phyloP scores from a whole-genome alignment of 1,140 invertebrate species.

The Drosophila watanabei region DNA sequence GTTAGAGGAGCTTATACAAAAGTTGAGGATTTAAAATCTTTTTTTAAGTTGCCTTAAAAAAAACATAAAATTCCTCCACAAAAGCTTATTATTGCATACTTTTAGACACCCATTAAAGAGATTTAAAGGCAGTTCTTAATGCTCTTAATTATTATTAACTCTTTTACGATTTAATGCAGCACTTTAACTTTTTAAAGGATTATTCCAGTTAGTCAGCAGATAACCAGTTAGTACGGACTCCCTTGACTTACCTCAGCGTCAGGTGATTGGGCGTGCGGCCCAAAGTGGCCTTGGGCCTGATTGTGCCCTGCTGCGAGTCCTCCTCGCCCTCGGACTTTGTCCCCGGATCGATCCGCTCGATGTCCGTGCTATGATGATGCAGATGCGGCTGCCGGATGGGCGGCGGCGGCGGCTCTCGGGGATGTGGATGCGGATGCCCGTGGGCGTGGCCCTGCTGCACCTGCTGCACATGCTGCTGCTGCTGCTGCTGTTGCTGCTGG shows the following conservation, averaged over 20 bases:
- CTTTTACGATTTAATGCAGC: not conserved
- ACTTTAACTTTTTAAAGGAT: not conserved
- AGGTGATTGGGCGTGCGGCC: slow-evolving; percentile 96
- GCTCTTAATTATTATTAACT: not conserved
- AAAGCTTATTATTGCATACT: not conserved
- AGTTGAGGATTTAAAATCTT: too few relatives aligned
- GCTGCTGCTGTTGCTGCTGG: slow-evolving; percentile 65
- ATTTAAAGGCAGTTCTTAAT: not conserved
- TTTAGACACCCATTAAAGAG: not conserved
- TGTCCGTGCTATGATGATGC: slow-evolving; percentile 81
- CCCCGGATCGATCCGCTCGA: slow-evolving; percentile 89
- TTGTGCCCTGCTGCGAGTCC: slow-evolving; percentile 90
- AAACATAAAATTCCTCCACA: not conserved
- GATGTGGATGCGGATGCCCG: slow-evolving; percentile 72
- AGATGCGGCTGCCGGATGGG: slow-evolving; percentile 74
- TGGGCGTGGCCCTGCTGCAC: slow-evolving; percentile 49
- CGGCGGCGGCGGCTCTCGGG: slow-evolving; percentile 70
- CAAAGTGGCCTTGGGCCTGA: slow-evolving; percentile 90
- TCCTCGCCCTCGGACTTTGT: slow-evolving; percentile 95
- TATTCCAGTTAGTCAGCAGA: slow-evolving; percentile 45
- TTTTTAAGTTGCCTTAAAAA: not conserved
- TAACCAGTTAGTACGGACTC: slow-evolving; percentile 9
- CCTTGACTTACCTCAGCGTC: slow-evolving; percentile 89
- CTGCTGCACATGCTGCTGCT: slow-evolving; percentile 36
- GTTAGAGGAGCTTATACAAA: not conserved